A percentile compares a stretch with the other conserved stretches of the same genome.
These are phyloP conservation scores for Anthophora plumipes DNA, from an alignment of 2,888 invertebrate species.

Conservation along the genomic window DNA sequence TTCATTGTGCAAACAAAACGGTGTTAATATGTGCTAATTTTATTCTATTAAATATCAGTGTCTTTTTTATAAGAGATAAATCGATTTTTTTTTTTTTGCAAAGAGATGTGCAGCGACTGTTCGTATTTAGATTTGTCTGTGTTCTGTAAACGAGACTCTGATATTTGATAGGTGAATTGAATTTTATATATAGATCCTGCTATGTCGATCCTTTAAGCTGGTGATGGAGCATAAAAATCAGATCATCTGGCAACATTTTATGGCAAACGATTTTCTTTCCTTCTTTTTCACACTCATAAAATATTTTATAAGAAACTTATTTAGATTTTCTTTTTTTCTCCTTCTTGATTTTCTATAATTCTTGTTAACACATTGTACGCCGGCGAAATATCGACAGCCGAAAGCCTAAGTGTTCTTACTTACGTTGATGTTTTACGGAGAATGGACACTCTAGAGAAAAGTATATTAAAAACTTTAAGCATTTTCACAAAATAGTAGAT, in stretches of 20 bases:
- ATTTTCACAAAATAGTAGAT: too few relatives aligned
- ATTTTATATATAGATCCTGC: slow-evolving; percentile 45
- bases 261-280: slow-evolving; percentile 2
- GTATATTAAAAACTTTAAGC: too few relatives aligned
- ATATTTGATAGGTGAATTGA: slow-evolving; percentile 28
- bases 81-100: neutral
- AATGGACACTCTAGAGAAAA: too few relatives aligned
- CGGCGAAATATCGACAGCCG: too few relatives aligned
- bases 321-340: neutral
- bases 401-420: too few relatives aligned
- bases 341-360: neutral
- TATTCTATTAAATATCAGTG: slow-evolving; percentile 35
- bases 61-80: neutral
- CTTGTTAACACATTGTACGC: too few relatives aligned
- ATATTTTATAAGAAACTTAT: neutral
- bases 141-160: slow-evolving; percentile 28
- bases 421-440: too few relatives aligned
- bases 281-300: neutral
- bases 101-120: neutral
- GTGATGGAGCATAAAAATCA: slow-evolving; percentile 51
- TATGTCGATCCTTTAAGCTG: slow-evolving; percentile 39
- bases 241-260: slow-evolving; percentile 30
- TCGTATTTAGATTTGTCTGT: neutral
- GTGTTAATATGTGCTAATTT: slow-evolving; percentile 27
- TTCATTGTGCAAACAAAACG: neutral